Evolutionary conservation across 37 sponge, comb jelly and placozoan genomes (phyloP), one percentile per base, ranked within the genome.

Genomic region (Geodia barretti): DNA sequence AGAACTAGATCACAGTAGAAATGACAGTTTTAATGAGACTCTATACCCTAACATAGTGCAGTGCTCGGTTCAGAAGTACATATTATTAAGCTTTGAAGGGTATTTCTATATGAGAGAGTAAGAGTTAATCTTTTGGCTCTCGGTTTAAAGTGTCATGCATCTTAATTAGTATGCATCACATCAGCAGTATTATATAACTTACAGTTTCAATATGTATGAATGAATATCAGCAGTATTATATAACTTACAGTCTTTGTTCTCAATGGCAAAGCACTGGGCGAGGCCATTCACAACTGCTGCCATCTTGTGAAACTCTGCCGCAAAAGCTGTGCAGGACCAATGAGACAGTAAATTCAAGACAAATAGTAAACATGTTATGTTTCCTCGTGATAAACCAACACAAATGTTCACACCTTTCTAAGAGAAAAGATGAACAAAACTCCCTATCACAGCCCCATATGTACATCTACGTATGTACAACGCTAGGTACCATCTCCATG

Each of bases 261-360:
- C 95, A 69, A 78, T 70, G 11, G 37, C 62, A 39, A 94, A 94
- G 36, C 83, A 81, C 23, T 63, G 42, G 17, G 77, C 78, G 29
- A 94, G 64, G 39, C 75, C 83, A 30, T 67, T 75, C 26, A 94
- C 61, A 11, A 87, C 91, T 20, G 72, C 66, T 0, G 91, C 81
- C 83, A 94, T 87, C 62, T 75, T 83, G 67, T 94, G 81, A 34
- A 70, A 90, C 82, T 94, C 95, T 0, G 70, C 68, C 77, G 79
- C 83, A 60, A 94, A 87, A 8, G 91, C 95, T 94, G 62, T 8
- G 80, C n/a, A n/a, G n/a, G n/a, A n/a, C n/a, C n/a, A n/a, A n/a
- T n/a, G n/a, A n/a, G n/a, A 8, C n/a, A n/a, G n/a, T n/a, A n/a
- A n/a, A n/a, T n/a, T n/a, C n/a, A n/a, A n/a, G n/a, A n/a, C n/a